These are phyloP conservation scores for Calidris pugnax DNA, from an alignment of 2,113 vertebrate genomes.

Conservation along the genomic window DNA sequence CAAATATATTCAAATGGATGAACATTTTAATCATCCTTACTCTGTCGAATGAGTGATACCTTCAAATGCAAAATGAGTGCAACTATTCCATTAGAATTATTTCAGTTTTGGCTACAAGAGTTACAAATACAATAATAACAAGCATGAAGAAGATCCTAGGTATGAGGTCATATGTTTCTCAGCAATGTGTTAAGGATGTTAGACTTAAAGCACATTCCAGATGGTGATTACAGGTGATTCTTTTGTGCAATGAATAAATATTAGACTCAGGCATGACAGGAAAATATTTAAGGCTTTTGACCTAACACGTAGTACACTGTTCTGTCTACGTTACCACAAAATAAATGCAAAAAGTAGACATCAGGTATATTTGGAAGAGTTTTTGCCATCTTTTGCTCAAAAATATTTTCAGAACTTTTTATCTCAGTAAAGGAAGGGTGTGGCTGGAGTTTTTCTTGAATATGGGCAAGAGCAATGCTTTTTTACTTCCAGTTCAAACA, in stretches of 20 bases:
- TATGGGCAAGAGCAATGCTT: background rate
- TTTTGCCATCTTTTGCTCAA: background rate
- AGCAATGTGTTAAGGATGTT: background rate
- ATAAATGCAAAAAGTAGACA: background rate
- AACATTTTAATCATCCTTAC: background rate
- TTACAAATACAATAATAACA: background rate
- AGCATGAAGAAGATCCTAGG: background rate
- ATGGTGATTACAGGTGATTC: background rate
- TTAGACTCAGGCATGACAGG: background rate
- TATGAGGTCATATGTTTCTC: background rate
- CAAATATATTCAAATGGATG: background rate
- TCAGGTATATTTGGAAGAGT: background rate
- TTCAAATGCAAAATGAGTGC: background rate
- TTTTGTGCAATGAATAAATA: background rate
- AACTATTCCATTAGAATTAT: background rate
- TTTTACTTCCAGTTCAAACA: background rate
- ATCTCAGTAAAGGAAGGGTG: background rate
- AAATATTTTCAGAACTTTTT: background rate
- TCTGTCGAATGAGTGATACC: background rate
- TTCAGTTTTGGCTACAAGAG: background rate
- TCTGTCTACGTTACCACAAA: background rate
- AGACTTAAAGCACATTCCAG: background rate
- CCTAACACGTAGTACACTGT: background rate
- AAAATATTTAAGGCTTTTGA: conserved; percentile 17
- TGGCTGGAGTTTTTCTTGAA: background rate